Evolutionary conservation across 2,113 vertebrate species (phyloP), one percentile per base, ranked within the genome.

Genomic region (Onychostoma macrolepis): DNA sequence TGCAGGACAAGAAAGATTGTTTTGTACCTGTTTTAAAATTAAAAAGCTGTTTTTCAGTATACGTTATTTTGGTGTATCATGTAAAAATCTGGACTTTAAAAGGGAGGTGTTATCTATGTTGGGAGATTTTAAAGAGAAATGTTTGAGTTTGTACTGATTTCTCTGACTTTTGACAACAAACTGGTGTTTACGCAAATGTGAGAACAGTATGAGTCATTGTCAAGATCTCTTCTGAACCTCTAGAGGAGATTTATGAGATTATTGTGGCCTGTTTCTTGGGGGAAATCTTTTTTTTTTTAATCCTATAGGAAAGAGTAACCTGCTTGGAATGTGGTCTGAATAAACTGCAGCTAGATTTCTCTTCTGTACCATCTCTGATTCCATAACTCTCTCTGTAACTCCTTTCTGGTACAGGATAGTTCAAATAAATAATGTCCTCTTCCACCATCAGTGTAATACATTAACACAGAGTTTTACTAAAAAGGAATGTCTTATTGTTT

Each of bases 281-380:
- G 26, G 30, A 36, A 10, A 19, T 69, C 2, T 19, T 4, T 28
- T 81, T 41, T 80, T 81, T 38, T 65, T 36, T 4, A 1, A 75
- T 76, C n/a, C 36, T 26, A 79, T 80, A 43, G 36, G 30, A 45
- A 75, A 80, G n/a, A 43, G 30, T 63, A 43, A 28, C 58, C 67
- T 80, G 78, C 33, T 74, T 85, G 80, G 88, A 90, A 90, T 87
- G 75, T 82, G 53, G 11, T 86, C 30, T 36, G 48, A 81, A 81
- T 83, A 85, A 67, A 58, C 63, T 43, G 45, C 78, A 86, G 50
- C 72, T 86, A 83, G 63, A 61, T 63, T 86, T 81, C 83, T 88
- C 84, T 15, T 69, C 69, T 77, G 79, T 75, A 65, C 80, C 65
- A 36, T 87, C 65, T 81, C 50, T 79, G 53, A 50, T 84, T 88